These are phyloP conservation scores for Poecile montanus DNA, from an alignment of 2,797 vertebrate species.

Conservation along the genomic window DNA sequence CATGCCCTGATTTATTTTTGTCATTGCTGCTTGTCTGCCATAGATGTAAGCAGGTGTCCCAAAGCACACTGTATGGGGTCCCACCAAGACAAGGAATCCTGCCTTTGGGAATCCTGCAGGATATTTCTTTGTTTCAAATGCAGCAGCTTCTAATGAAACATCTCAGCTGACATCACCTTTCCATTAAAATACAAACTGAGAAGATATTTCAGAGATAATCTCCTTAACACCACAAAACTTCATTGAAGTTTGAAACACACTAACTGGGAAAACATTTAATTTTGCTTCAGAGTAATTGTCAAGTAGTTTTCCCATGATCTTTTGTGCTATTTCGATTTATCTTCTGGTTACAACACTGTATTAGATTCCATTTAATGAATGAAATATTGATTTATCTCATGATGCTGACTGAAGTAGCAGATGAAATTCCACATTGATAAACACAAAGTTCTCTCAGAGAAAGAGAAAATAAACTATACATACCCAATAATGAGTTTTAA, in stretches of 20 bases:
- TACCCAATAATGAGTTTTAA: background rate
- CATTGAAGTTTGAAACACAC: background rate
- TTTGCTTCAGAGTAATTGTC: background rate
- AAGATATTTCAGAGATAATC: background rate
- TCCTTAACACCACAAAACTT: background rate
- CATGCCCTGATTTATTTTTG: background rate
- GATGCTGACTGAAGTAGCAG: background rate
- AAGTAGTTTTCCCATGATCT: background rate
- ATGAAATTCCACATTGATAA: background rate
- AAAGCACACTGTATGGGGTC: background rate
- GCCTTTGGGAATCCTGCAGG: background rate
- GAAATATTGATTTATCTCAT: slow-evolving; percentile 42
- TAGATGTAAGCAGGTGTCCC: background rate
- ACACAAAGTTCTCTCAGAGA: background rate
- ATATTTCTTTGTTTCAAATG: background rate
- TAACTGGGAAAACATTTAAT: background rate
- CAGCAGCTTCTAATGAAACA: background rate
- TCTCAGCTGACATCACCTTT: background rate
- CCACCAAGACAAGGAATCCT: background rate
- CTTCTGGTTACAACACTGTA: slow-evolving; percentile 6
- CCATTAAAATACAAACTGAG: background rate
- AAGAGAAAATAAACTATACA: background rate
- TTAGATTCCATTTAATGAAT: slow-evolving; percentile 27
- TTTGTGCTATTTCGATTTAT: slow-evolving; percentile 5
- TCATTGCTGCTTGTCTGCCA: background rate